phyloP scores from a whole-genome alignment of 2,113 vertebrate genomes.

The Coptodon rendalli region DNA sequence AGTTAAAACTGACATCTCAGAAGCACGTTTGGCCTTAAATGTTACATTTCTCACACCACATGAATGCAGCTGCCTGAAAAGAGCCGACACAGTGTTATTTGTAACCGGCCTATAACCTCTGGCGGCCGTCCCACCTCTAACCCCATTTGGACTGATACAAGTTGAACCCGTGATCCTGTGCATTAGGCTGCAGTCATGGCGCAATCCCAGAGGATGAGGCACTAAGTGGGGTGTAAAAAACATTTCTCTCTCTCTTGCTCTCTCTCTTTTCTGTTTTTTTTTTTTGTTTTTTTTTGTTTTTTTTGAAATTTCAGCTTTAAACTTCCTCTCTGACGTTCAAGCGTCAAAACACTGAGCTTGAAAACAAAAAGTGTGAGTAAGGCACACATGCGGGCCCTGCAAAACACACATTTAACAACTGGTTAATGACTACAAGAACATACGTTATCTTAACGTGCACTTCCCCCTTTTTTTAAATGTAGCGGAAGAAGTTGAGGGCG shows the following conservation, averaged over 20 bases:
- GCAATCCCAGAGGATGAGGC: neutral
- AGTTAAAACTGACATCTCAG: neutral
- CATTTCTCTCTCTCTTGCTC: neutral
- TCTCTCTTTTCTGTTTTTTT: neutral
- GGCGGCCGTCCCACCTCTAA: neutral
- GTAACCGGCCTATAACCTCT: neutral
- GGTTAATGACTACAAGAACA: neutral
- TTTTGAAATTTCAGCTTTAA: neutral
- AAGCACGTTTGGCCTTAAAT: neutral
- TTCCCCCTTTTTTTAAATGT: neutral
- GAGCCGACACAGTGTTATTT: neutral
- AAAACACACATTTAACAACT: neutral
- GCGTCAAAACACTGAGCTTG: neutral
- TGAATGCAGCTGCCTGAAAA: neutral
- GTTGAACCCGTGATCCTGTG: conserved; percentile 8
- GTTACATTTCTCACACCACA: neutral
- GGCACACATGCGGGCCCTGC: neutral
- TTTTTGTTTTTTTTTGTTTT: neutral
- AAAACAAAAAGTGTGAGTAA: neutral
- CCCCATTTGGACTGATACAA: conserved; percentile 5
- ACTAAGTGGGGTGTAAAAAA: neutral
- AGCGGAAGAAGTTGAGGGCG: neutral
- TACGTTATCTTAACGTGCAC: neutral
- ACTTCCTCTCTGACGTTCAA: neutral
- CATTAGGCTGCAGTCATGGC: neutral